Percentiles rank a stretch among this genome's conserved stretches.
Evolutionary conservation across 2,113 vertebrate species (phyloP).

Genomic region (Oxyura jamaicensis): DNA sequence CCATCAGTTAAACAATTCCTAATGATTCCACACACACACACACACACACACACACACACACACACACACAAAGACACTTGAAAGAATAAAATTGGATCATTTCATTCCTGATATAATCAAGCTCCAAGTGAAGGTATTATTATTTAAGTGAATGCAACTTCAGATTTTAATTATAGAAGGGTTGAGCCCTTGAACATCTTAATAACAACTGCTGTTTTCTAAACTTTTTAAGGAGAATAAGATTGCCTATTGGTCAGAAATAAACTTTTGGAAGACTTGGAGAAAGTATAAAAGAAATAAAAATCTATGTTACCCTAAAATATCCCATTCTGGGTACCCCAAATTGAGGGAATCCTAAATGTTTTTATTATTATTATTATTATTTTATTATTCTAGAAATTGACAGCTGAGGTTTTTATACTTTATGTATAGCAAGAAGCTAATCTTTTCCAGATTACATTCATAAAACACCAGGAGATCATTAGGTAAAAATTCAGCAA

Average conservation of each 20-base stretch:
- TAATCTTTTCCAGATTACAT: not conserved
- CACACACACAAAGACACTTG: not conserved
- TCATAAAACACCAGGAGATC: not conserved
- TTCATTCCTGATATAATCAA: not conserved
- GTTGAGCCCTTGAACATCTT: not conserved
- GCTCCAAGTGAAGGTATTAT: not conserved
- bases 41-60: no score
- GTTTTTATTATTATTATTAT: not conserved
- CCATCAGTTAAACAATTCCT: not conserved
- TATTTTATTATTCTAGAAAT: not conserved
- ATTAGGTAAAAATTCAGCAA: not conserved
- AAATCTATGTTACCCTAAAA: not conserved
- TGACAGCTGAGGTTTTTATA: not conserved
- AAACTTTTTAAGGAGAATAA: not conserved
- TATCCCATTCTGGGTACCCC: not conserved
- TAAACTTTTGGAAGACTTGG: not conserved
- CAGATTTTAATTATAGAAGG: not conserved
- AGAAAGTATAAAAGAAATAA: not conserved
- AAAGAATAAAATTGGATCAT: not conserved
- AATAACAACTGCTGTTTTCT: not conserved
- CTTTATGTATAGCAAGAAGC: not conserved
- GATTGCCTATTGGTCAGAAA: not conserved
- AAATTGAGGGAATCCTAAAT: accelerated
- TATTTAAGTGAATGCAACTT: not conserved
- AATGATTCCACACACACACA: not conserved